These are phyloP conservation scores for Steromphala cineraria DNA, from an alignment of 2,888 invertebrate genomes.

Conservation along the genomic window DNA sequence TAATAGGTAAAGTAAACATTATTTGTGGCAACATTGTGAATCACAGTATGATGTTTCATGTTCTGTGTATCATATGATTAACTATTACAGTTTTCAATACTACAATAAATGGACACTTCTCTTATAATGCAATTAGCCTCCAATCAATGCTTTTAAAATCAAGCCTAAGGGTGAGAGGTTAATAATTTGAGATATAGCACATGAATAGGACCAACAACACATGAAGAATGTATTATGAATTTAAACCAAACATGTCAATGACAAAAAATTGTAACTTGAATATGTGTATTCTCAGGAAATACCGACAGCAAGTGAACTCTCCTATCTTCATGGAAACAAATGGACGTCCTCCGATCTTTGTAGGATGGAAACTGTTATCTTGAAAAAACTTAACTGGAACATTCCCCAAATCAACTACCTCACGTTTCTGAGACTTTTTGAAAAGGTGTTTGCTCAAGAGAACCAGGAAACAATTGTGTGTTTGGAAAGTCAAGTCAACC, in stretches of 20 bases:
- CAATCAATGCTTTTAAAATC: no score
- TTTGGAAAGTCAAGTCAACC: slow-evolving; percentile 34
- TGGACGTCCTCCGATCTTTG: slow-evolving; percentile 68
- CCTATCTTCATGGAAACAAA: slow-evolving; percentile 59
- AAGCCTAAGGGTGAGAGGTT: no score
- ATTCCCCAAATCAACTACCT: slow-evolving; percentile 60
- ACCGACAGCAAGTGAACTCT: slow-evolving; percentile 60
- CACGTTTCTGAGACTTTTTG: slow-evolving; percentile 53
- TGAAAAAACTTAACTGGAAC: slow-evolving; percentile 66
- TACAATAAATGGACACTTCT: no score
- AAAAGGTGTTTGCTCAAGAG: slow-evolving; percentile 47
- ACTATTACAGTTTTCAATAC: no score
- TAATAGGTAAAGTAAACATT: no score
- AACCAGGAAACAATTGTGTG: neutral
- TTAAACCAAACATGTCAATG: neutral
- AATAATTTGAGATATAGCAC: no score
- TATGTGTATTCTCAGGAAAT: slow-evolving; percentile 43
- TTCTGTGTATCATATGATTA: no score
- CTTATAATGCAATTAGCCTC: no score
- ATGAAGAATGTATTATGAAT: neutral
- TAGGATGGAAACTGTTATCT: slow-evolving; percentile 70
- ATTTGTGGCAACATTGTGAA: no score
- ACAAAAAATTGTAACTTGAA: neutral
- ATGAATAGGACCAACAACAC: neutral
- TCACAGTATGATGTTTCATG: no score